A percentile compares a stretch with the other conserved stretches of the same genome.
These are phyloP conservation scores for Leptura quadrifasciata DNA, from an alignment of 2,888 invertebrate species.

Conservation along the genomic window DNA sequence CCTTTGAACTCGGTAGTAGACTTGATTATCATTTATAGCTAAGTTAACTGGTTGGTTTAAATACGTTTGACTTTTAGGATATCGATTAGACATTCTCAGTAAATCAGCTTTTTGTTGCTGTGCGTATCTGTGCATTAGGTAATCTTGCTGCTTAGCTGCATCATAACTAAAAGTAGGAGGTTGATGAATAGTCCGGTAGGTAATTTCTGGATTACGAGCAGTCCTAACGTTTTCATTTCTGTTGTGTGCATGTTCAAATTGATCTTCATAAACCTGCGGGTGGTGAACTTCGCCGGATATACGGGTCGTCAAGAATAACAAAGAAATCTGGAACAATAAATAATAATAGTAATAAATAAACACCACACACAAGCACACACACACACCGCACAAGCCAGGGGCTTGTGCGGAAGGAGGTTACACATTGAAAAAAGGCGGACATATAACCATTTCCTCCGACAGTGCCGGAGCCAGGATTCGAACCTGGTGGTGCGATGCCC, in stretches of 20 bases:
- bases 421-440: no score
- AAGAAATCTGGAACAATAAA: slow-evolving; percentile 38
- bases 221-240: slow-evolving; percentile 47
- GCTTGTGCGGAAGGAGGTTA: no score
- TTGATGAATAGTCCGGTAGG: slow-evolving; percentile 17
- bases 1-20: not conserved
- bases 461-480: no score
- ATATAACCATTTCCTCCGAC: no score
- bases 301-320: slow-evolving; percentile 23
- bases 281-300: slow-evolving; percentile 38
- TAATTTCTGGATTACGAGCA: slow-evolving; percentile 39
- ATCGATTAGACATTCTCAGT: slow-evolving; percentile 45
- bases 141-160: slow-evolving; percentile 65
- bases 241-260: slow-evolving; percentile 51
- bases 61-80: not conserved
- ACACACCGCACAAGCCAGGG: no score
- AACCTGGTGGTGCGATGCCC: no score
- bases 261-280: slow-evolving; percentile 62
- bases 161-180: slow-evolving; percentile 64
- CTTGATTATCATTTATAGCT: not conserved
- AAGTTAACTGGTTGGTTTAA: not conserved
- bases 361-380: no score
- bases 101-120: slow-evolving; percentile 67
- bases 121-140: slow-evolving; percentile 64
- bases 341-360: no score